Conservation (phyloP, 2,113 vertebrate genomes). For the Tyto alba region DNA sequence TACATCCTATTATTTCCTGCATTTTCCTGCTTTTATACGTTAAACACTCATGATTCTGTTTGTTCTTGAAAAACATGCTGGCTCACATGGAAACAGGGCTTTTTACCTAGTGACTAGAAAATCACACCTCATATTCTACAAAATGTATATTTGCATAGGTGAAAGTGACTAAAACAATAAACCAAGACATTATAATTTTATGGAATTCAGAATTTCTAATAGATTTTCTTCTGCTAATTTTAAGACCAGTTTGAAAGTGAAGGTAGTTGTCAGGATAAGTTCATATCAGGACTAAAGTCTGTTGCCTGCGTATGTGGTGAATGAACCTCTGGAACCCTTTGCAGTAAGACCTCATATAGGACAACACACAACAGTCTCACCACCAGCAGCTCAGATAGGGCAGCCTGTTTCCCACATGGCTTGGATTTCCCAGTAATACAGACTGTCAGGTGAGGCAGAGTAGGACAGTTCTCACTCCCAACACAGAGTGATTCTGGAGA, state of each 20-base stretch:
- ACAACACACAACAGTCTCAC: background rate
- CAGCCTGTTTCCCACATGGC: background rate
- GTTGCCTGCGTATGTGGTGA: background rate
- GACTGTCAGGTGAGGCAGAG: background rate
- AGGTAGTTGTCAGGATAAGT: background rate
- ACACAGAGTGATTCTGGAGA: background rate
- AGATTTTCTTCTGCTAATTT: background rate
- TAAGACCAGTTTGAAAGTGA: background rate
- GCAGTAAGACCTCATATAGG: background rate
- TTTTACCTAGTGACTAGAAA: background rate
- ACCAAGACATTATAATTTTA: background rate
- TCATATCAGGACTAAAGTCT: background rate
- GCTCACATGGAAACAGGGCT: background rate
- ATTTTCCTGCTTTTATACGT: background rate
- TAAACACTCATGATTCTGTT: background rate
- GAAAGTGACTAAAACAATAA: background rate
- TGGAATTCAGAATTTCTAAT: background rate
- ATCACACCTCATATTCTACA: fast-evolving
- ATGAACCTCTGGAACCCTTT: background rate
- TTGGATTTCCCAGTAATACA: background rate
- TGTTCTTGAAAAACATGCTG: background rate
- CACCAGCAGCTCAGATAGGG: background rate
- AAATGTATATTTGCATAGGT: background rate
- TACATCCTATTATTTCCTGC: background rate
- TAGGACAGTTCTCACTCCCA: background rate